Percentiles rank a stretch among this genome's conserved stretches.
Conservation (phyloP, 2,888 invertebrate species). For the Zhengitettix transpicula region DNA sequence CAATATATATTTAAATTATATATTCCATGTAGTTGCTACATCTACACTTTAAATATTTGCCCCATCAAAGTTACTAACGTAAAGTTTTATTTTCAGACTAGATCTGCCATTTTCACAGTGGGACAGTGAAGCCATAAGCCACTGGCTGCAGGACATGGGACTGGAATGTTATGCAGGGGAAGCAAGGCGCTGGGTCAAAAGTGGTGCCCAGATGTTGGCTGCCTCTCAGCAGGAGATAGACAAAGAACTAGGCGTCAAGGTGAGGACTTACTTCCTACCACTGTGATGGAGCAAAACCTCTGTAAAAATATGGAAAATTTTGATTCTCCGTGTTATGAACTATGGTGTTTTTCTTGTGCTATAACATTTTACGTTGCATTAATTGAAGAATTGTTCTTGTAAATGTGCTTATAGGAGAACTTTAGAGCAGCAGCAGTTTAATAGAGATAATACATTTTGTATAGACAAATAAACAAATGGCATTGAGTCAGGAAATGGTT, state of each 20-base stretch:
- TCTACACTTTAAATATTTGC: neutral
- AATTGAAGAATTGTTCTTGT: no score
- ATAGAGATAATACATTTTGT: no score
- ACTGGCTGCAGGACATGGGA: conserved; percentile 64
- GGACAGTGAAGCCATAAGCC: conserved; percentile 62
- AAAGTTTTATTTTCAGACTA: conserved; percentile 29
- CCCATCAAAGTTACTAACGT: neutral
- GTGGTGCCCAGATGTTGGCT: conserved; percentile 60
- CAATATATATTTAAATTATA: neutral
- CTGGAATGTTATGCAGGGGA: conserved; percentile 64
- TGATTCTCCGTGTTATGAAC: no score
- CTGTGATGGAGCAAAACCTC: no score
- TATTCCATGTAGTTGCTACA: neutral
- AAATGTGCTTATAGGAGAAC: no score
- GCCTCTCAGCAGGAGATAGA: conserved; percentile 71
- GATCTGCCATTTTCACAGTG: conserved; percentile 63
- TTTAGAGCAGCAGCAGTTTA: no score
- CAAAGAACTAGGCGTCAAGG: conserved; percentile 68
- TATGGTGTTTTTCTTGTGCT: no score
- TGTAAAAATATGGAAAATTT: no score
- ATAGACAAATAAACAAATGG: no score
- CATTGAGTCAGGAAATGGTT: no score
- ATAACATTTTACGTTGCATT: no score
- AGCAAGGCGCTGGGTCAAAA: conserved; percentile 68
- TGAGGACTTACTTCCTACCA: conserved; percentile 12